Evolutionary conservation across 2,797 vertebrate genomes (phyloP).

Genomic region (Dendrocincla fuliginosa): DNA sequence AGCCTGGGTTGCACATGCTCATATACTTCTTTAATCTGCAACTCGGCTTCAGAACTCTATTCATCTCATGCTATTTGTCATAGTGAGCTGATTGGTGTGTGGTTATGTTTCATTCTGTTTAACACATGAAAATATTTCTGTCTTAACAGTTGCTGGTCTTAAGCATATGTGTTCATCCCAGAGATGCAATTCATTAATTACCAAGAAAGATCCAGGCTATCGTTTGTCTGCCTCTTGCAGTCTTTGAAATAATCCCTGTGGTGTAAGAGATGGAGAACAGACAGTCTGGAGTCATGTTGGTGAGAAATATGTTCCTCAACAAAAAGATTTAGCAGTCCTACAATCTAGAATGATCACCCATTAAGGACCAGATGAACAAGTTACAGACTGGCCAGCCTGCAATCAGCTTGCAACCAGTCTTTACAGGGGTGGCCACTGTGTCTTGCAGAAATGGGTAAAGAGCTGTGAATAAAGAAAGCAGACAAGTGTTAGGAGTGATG

Average conservation of each 20-base stretch:
- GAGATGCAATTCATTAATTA: neutral
- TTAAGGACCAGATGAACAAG: neutral
- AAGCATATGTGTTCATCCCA: neutral
- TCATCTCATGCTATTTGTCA: neutral
- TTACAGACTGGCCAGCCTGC: neutral
- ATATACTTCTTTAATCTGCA: neutral
- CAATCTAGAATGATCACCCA: neutral
- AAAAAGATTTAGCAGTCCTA: neutral
- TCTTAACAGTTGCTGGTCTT: neutral
- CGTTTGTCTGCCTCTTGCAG: neutral
- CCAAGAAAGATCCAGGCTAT: neutral
- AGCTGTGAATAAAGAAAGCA: neutral
- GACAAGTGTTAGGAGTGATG: neutral
- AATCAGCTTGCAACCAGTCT: neutral
- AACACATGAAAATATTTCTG: neutral
- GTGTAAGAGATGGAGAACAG: neutral
- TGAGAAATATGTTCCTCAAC: neutral
- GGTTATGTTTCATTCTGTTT: neutral
- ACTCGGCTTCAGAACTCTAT: neutral
- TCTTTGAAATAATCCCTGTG: neutral
- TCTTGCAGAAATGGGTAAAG: neutral
- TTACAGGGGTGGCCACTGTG: neutral
- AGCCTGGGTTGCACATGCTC: neutral
- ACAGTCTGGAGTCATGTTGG: neutral
- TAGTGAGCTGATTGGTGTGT: neutral